Evolutionary conservation across 2,113 vertebrate species (phyloP), one percentile per base, ranked within the genome.

Genomic region (Syrrhaptes paradoxus): DNA sequence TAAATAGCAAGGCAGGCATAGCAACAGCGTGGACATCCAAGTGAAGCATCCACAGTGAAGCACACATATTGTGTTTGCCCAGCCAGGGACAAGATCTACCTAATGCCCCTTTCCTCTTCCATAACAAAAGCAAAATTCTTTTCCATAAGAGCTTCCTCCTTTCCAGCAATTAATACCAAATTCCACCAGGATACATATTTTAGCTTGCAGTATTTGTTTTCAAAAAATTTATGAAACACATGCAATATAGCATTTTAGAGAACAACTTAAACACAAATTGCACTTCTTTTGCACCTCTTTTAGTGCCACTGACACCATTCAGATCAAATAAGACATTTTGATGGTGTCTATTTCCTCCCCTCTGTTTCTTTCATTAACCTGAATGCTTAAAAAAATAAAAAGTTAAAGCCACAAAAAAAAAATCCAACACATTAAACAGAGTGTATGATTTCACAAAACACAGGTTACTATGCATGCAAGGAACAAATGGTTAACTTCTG

Each of bases 401-500:
- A 41, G 12, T 24, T 49, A n/a, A 36, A 74, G 1, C 36, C 36
- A 36, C 31, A 20, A 38, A 38, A 28, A 31, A 19, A 19, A 51
- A 55, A 41, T 9, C 21, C 13, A 80, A 86, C 5, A 61, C 10
- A 76, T 13, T 52, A 85, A 81, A 78, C 22, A 10, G 49, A 86
- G 24, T 24, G 43, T 26, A 3, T 9, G 14, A 66, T 7, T 49
- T 11, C 57, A 75, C 57, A 72, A 87, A 63, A 87, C 1, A 1
- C 13, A 79, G 14, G 19, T 43, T 71, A 78, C 49, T 29, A 46
- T 3, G 78, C 5, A 59, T 10, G 22, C 19, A 85, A 58, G 49
- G 31, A 88, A 83, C 13, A 87, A 94, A 80, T 86, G 9, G 24
- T 66, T 76, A 88, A 61, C 22, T 77, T 80, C 38, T 67, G n/a